Percentiles rank a stretch among this genome's conserved stretches.
Conservation (phyloP, 2,113 vertebrate species). For the Cyphomyrus plagiostoma region DNA sequence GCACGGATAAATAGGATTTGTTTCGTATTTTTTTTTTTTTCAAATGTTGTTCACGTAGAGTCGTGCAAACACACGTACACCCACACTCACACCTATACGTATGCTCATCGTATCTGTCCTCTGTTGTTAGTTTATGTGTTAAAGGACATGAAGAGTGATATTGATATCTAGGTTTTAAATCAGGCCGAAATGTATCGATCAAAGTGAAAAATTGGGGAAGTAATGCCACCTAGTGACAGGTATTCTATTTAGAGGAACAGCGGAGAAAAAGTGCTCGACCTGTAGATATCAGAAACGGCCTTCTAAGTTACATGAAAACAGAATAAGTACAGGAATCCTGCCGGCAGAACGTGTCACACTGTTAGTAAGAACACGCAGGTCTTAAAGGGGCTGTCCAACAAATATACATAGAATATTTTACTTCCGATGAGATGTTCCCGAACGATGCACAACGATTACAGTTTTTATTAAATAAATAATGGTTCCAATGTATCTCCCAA, state of each 20-base stretch:
- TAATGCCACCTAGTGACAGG: slow-evolving; percentile 12
- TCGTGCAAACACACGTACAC: background rate
- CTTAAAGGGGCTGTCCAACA: background rate
- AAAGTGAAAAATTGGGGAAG: background rate
- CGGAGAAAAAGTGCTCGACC: background rate
- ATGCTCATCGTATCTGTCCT: background rate
- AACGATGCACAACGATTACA: background rate
- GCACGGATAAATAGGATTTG: background rate
- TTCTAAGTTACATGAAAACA: background rate
- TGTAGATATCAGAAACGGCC: background rate
- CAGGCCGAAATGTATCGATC: background rate
- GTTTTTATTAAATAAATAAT: background rate
- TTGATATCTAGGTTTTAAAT: background rate
- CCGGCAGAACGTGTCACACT: background rate
- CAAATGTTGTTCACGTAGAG: background rate
- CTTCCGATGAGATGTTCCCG: background rate
- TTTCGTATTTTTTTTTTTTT: background rate
- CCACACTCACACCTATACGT: background rate
- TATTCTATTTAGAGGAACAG: background rate
- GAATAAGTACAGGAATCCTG: background rate
- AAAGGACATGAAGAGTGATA: background rate
- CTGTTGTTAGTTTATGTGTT: background rate
- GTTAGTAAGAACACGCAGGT: background rate
- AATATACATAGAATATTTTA: background rate
- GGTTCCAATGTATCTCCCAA: background rate